Evolutionary conservation across 1,140 invertebrate species (phyloP).

Genomic region (Zaprionus ghesquierei): DNA sequence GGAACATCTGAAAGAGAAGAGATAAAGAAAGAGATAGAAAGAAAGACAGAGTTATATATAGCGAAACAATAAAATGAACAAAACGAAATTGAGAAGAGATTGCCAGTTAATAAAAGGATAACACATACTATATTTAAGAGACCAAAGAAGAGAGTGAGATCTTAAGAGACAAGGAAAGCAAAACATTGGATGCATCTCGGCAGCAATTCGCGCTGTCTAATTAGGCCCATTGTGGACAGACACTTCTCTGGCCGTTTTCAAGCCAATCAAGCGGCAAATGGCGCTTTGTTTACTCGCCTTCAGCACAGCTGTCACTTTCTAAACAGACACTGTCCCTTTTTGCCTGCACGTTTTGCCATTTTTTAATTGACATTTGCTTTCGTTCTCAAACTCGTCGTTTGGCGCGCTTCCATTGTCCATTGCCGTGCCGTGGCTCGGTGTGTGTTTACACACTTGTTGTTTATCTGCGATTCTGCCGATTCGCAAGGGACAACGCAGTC

Average conservation of each 20-base stretch:
- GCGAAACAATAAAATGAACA: background rate
- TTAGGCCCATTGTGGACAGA: background rate
- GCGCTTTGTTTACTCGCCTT: slow-evolving; percentile 2
- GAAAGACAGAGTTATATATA: background rate
- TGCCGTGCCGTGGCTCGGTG: background rate
- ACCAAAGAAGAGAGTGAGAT: background rate
- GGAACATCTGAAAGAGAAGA: background rate
- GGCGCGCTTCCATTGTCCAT: slow-evolving; percentile 1
- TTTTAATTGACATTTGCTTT: slow-evolving; percentile 31
- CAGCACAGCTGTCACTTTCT: slow-evolving; percentile 1
- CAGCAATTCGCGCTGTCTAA: background rate
- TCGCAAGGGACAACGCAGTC: slow-evolving; percentile 7
- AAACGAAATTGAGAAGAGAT: no score
- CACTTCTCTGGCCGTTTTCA: background rate
- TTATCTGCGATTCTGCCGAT: slow-evolving; percentile 17
- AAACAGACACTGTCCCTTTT: slow-evolving; percentile 1
- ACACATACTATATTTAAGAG: no score
- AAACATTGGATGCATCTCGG: background rate
- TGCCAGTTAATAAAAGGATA: no score
- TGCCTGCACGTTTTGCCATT: background rate
- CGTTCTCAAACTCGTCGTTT: slow-evolving; percentile 6
- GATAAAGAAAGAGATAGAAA: background rate
- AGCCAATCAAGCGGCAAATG: background rate
- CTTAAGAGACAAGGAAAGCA: background rate
- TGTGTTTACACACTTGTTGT: slow-evolving; percentile 26